phyloP scores from a whole-genome alignment of 2,113 vertebrate genomes.

The Bubo bubo region DNA sequence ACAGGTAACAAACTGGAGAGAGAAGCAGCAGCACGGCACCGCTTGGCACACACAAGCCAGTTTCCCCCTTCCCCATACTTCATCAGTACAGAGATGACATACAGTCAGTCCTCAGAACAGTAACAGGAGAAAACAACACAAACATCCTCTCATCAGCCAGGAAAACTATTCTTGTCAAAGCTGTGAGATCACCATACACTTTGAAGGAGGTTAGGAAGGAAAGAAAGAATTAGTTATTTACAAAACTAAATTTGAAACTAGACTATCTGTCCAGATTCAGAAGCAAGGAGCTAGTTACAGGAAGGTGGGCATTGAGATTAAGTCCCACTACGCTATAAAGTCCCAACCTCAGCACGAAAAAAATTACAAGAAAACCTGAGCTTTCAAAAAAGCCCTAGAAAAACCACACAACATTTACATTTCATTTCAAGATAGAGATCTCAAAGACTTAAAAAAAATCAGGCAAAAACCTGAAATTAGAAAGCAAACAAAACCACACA shows the following conservation, averaged over 20 bases:
- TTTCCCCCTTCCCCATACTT: neutral
- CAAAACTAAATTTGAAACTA: neutral
- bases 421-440: neutral
- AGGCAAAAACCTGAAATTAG: neutral
- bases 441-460: neutral
- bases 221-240: neutral
- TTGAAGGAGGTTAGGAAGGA: neutral
- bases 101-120: neutral
- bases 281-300: neutral
- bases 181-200: neutral
- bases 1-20: fast-evolving
- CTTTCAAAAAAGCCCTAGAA: neutral
- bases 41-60: fast-evolving
- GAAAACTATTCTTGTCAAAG: neutral
- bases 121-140: neutral
- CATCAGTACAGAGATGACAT: neutral
- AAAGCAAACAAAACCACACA: neutral
- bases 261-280: neutral
- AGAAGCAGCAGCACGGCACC: neutral
- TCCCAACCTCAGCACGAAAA: neutral
- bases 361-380: neutral
- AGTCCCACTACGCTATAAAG: neutral
- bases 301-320: neutral
- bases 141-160: neutral
- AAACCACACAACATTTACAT: neutral